Evolutionary conservation across 1,140 invertebrate genomes (phyloP).

Genomic region (Camponotus floridanus): DNA sequence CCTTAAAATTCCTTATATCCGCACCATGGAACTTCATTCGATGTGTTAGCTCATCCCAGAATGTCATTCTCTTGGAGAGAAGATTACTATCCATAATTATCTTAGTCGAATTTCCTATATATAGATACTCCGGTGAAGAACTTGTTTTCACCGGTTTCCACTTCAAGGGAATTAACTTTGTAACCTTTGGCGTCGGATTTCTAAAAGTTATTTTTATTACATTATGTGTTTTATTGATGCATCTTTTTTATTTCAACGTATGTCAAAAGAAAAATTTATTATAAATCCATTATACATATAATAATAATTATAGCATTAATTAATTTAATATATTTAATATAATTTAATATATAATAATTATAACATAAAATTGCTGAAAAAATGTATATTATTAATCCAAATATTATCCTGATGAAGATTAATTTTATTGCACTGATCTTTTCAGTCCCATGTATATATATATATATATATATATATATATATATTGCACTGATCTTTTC

Average conservation of each 20-base stretch:
- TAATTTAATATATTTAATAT: background rate
- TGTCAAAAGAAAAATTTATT: background rate
- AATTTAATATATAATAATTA: background rate
- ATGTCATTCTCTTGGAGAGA: constrained; percentile 80
- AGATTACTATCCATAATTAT: constrained; percentile 83
- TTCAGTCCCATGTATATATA: too few relatives aligned
- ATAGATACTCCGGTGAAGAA: constrained; percentile 81
- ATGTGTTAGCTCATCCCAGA: constrained; percentile 83
- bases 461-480: too few relatives aligned
- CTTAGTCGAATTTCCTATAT: constrained; percentile 79
- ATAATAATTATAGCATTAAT: background rate
- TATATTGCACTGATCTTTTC: too few relatives aligned
- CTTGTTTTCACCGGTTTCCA: constrained; percentile 85
- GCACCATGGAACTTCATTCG: constrained; percentile 15
- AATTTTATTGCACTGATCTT: too few relatives aligned
- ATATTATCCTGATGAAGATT: background rate
- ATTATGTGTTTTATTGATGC: too few relatives aligned
- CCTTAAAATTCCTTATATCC: too few relatives aligned
- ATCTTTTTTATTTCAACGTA: background rate
- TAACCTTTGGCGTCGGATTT: constrained; percentile 48
- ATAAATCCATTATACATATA: background rate
- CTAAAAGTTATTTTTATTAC: constrained; percentile 75
- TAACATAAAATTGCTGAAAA: background rate
- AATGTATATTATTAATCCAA: background rate
- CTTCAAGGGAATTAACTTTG: constrained; percentile 76